Evolutionary conservation across 2,113 vertebrate species (phyloP).

Genomic region (Nannospalax galili): DNA sequence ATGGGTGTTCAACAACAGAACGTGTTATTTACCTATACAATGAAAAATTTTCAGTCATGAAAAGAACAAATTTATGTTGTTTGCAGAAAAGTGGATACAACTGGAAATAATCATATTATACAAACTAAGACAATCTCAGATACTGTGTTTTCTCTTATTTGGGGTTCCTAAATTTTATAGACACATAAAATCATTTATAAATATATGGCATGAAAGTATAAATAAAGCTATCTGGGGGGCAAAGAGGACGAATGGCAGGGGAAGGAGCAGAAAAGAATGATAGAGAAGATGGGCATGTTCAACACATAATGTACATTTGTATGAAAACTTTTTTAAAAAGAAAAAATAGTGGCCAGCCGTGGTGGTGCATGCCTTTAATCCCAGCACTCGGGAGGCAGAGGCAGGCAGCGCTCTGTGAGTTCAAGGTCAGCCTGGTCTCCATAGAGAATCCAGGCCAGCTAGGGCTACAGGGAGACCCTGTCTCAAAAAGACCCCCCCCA

Average conservation of each 20-base stretch:
- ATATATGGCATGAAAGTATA: neutral
- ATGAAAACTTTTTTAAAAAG: neutral
- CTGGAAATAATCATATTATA: neutral
- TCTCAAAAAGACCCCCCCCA: neutral
- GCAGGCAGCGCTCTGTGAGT: no score
- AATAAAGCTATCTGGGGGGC: neutral
- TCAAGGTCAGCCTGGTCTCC: no score
- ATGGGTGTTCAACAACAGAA: neutral
- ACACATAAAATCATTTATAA: neutral
- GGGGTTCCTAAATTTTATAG: neutral
- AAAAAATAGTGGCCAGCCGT: no score
- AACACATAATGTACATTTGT: neutral
- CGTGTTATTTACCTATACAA: neutral
- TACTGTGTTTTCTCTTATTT: neutral
- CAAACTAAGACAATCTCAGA: neutral
- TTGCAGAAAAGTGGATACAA: neutral
- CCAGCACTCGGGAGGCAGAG: no score
- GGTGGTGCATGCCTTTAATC: no score
- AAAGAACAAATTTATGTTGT: neutral
- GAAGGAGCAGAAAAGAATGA: neutral
- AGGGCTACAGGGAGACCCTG: no score
- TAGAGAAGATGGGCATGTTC: neutral
- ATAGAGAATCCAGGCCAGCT: no score
- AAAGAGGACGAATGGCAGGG: neutral
- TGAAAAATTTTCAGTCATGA: neutral